These are phyloP conservation scores for Oscheius sp. DNA, from an alignment of 2,888 invertebrate species.

Conservation along the genomic window DNA sequence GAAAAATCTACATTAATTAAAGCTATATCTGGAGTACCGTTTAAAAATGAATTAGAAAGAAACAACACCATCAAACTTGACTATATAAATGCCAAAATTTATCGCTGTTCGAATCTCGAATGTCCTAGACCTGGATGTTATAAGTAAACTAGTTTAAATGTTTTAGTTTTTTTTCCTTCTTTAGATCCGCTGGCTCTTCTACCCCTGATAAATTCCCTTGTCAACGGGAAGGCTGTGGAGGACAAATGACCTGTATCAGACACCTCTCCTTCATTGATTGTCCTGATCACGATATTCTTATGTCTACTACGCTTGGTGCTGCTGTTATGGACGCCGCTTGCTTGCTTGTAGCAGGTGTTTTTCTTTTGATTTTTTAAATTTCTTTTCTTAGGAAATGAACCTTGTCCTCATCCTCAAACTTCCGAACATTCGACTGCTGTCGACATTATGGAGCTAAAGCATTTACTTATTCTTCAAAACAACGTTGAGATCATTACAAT, in stretches of 20 bases:
- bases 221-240: slow-evolving; percentile 81
- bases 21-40: slow-evolving; percentile 80
- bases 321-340: slow-evolving; percentile 99
- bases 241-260: slow-evolving; percentile 75
- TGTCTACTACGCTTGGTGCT: slow-evolving; percentile 99
- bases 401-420: slow-evolving; percentile 99
- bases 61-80: slow-evolving; percentile 99
- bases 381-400: slow-evolving; percentile 82
- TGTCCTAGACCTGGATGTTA: slow-evolving; percentile 94
- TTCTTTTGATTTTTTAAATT: no score
- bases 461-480: slow-evolving; percentile 97
- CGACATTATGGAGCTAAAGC: slow-evolving; percentile 99
- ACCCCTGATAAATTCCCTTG: slow-evolving; percentile 89
- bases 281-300: slow-evolving; percentile 99
- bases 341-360: slow-evolving; percentile 80
- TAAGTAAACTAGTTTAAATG: slow-evolving; percentile 74
- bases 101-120: slow-evolving; percentile 93
- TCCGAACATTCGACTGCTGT: slow-evolving; percentile 99
- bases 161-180: slow-evolving; percentile 8
- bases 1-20: slow-evolving; percentile 96
- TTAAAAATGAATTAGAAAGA: slow-evolving; percentile 97
- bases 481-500: slow-evolving; percentile 98
- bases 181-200: slow-evolving; percentile 86
- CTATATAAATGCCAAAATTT: slow-evolving; percentile 81
- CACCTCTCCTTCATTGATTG: slow-evolving; percentile 99